phyloP scores from a whole-genome alignment of 1,140 invertebrate species.

The Mycetomoellerius zeteki region DNA sequence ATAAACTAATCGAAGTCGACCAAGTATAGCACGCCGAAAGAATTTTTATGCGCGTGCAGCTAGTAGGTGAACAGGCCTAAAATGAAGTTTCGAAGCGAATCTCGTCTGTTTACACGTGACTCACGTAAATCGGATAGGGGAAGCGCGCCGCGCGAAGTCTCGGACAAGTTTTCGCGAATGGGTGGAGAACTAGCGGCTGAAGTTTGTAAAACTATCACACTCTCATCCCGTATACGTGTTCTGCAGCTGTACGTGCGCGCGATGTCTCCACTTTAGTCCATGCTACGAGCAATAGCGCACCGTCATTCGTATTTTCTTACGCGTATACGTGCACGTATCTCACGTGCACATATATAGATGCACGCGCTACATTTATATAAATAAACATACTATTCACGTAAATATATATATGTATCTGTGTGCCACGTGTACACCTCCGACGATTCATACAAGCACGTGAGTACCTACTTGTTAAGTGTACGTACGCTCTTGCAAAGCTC shows the following conservation, averaged over 20 bases:
- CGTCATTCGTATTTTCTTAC: background rate
- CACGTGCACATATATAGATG: background rate
- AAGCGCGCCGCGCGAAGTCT: slow-evolving; percentile 54
- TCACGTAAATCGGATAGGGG: slow-evolving; percentile 60
- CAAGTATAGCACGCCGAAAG: background rate
- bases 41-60: slow-evolving; percentile 35
- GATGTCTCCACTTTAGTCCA: slow-evolving; percentile 13
- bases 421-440: slow-evolving; percentile 26
- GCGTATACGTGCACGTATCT: no score
- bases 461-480: slow-evolving; percentile 59
- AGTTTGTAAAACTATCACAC: slow-evolving; percentile 65
- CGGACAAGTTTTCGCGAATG: slow-evolving; percentile 55
- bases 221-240: slow-evolving; percentile 45
- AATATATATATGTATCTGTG: slow-evolving; percentile 13
- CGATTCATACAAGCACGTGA: slow-evolving; percentile 54
- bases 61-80: slow-evolving; percentile 30
- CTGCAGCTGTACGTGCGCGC: slow-evolving; percentile 34
- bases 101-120: slow-evolving; percentile 62
- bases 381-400: slow-evolving; percentile 54
- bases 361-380: slow-evolving; percentile 44
- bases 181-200: slow-evolving; percentile 31
- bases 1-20: slow-evolving; percentile 11
- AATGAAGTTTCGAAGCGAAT: slow-evolving; percentile 41
- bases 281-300: slow-evolving; percentile 4
- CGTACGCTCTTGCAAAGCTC: slow-evolving; percentile 33